Evolutionary conservation across 2,888 invertebrate species (phyloP), one percentile per base, ranked within the genome.

Genomic region (Phorcus lineatus): DNA sequence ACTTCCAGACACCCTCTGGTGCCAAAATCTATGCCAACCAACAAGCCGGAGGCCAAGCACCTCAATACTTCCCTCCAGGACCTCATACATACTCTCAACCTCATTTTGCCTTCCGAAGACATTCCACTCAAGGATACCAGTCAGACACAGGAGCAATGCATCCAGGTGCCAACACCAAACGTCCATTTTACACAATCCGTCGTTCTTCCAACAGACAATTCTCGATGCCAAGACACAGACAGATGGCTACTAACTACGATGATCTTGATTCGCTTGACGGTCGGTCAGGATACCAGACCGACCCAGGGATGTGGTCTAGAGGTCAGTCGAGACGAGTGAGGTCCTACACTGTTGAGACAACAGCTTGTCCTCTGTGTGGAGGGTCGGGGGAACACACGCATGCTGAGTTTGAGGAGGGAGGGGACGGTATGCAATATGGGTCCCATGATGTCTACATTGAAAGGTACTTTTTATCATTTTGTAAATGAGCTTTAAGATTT

Each of bases 331-430:
- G 31, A 31, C 54, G 75, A 54, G 47, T 52, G 40, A 19, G 36
- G 19, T 67, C 70, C 13, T 77, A 55, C 55, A 82, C 82, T 17
- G 82, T 86, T 9, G 84, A 87, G 74, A 86, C 86, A 6, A 81
- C 82, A 2, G 66, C 81, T 3, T 89, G 90, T 80, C 89, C 89
- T 28, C 78, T 89, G 79, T 89, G 90, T 86, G 89, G 90, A 22
- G 86, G 86, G 2, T 54, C 81, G 0, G 83, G 85, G 6, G 84
- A 83, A 75, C 90, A 90, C 77, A 86, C 88, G 17, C 89, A 90
- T 57, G 87, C 86, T 75, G 86, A 86, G 53, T 87, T 84, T 77
- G 83, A 84, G 16, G 86, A 84, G 76, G 86, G 84, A 31, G 70
- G 75, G n/a, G 74, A 24, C 52, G 52, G 24, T 13, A n/a, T 52